Conservation (phyloP, 2,797 vertebrate genomes). For the Dendrocincla tyrannina region DNA sequence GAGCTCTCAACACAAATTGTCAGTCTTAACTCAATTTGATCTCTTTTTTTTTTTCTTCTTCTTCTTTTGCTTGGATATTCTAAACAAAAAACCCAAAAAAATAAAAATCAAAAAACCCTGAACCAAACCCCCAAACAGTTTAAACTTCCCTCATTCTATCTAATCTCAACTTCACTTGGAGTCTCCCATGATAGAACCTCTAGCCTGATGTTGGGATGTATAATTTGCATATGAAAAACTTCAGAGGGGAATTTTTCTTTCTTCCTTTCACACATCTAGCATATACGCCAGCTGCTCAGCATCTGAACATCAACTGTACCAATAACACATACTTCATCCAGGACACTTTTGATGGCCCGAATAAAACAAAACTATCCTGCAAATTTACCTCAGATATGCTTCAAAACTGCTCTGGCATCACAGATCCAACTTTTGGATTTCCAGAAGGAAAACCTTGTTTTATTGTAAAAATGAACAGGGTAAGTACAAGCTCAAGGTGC, state of each 20-base stretch:
- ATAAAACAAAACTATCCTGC: slow-evolving; percentile 86
- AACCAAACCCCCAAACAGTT: background rate
- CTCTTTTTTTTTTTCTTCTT: background rate
- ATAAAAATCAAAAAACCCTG: background rate
- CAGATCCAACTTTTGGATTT: slow-evolving; percentile 85
- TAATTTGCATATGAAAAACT: background rate
- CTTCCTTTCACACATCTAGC: slow-evolving; percentile 63
- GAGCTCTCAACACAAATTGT: background rate
- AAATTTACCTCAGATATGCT: slow-evolving; percentile 85
- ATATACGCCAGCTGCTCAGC: slow-evolving; percentile 82
- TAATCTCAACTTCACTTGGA: background rate
- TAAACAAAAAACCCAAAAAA: background rate
- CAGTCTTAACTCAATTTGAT: background rate
- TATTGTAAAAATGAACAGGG: slow-evolving; percentile 92
- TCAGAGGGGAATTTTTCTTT: background rate
- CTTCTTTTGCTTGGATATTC: background rate
- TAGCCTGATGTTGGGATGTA: background rate
- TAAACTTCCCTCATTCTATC: background rate
- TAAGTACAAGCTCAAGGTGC: slow-evolving; percentile 51
- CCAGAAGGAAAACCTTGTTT: slow-evolving; percentile 84
- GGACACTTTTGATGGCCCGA: slow-evolving; percentile 70
- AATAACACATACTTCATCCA: slow-evolving; percentile 80
- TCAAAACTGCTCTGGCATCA: slow-evolving; percentile 82
- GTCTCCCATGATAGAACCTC: background rate
- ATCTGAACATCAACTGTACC: slow-evolving; percentile 76